These are phyloP conservation scores for Cerceris rybyensis DNA, from an alignment of 2,888 invertebrate genomes.

Conservation along the genomic window DNA sequence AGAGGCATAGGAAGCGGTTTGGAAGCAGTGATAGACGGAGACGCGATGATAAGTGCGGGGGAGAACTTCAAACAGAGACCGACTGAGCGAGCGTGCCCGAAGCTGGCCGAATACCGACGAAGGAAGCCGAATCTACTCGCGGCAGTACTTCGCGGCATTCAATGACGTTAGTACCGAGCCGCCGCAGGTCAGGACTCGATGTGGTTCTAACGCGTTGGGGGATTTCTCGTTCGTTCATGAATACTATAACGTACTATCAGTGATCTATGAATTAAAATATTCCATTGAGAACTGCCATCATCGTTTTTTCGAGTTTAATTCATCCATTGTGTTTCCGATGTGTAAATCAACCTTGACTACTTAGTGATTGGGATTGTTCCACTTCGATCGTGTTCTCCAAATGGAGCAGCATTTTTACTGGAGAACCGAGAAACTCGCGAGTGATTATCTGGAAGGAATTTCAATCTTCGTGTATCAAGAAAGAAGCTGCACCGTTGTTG, in stretches of 20 bases:
- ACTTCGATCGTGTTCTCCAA: neutral
- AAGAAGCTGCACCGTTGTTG: neutral
- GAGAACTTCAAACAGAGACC: constrained; percentile 17
- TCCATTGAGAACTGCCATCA: neutral
- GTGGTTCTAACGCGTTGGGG: constrained; percentile 56
- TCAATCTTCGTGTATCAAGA: neutral
- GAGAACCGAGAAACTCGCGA: neutral
- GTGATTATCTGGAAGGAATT: neutral
- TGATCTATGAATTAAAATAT: constrained; percentile 56
- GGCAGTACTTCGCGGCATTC: constrained; percentile 71
- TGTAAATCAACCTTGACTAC: neutral
- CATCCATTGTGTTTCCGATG: neutral
- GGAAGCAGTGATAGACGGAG: constrained; percentile 33
- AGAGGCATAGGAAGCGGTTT: constrained; percentile 24
- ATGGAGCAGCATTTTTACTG: neutral
- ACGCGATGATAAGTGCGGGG: constrained; percentile 12
- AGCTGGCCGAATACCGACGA: constrained; percentile 61
- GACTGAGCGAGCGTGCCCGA: constrained; percentile 62
- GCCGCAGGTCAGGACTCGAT: constrained; percentile 78
- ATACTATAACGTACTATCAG: constrained; percentile 23
- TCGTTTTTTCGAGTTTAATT: neutral
- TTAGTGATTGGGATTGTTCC: neutral
- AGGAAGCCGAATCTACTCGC: constrained; percentile 67
- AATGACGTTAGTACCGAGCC: constrained; percentile 80
- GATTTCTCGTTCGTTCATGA: constrained; percentile 15